Evolutionary conservation across 2,888 invertebrate species (phyloP).

Genomic region (Unio delphinus): DNA sequence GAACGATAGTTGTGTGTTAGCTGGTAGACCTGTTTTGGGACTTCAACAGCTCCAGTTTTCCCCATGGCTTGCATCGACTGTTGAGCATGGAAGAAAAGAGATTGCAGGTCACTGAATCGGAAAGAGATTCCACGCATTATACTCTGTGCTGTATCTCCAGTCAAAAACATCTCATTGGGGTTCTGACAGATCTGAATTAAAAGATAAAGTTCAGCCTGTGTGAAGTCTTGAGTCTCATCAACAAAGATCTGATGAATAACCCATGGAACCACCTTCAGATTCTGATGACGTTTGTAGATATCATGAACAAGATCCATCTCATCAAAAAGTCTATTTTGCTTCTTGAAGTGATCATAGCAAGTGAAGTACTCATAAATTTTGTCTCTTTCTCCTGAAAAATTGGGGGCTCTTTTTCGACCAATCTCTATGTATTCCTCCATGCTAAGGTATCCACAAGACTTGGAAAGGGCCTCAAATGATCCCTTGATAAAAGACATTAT

Average conservation of each 20-base stretch:
- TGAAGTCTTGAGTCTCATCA: conserved; percentile 60
- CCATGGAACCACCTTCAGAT: conserved; percentile 6
- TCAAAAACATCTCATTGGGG: conserved; percentile 56
- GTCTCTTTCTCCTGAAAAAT: conserved; percentile 32
- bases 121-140: conserved; percentile 59
- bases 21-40: conserved; percentile 36
- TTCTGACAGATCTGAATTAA: conserved; percentile 40
- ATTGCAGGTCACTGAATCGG: conserved; percentile 49
- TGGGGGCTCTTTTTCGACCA: conserved; percentile 38
- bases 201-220: conserved; percentile 53
- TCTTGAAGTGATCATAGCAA: conserved; percentile 20
- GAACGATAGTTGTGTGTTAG: conserved; percentile 60
- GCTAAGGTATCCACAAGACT: conserved; percentile 15
- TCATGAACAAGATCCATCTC: conserved; percentile 33
- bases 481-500: conserved; percentile 51
- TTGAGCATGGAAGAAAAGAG: conserved; percentile 47
- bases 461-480: conserved; percentile 37
- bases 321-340: conserved; percentile 32
- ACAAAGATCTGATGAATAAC: conserved; percentile 46
- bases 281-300: conserved; percentile 13
- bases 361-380: conserved; percentile 30
- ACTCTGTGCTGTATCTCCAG: conserved; percentile 53
- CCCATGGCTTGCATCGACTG: conserved; percentile 20
- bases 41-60: conserved; percentile 5
- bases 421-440: conserved; percentile 29